Evolutionary conservation across 2,797 vertebrate genomes (phyloP).

Genomic region (Hydrolagus colliei): DNA sequence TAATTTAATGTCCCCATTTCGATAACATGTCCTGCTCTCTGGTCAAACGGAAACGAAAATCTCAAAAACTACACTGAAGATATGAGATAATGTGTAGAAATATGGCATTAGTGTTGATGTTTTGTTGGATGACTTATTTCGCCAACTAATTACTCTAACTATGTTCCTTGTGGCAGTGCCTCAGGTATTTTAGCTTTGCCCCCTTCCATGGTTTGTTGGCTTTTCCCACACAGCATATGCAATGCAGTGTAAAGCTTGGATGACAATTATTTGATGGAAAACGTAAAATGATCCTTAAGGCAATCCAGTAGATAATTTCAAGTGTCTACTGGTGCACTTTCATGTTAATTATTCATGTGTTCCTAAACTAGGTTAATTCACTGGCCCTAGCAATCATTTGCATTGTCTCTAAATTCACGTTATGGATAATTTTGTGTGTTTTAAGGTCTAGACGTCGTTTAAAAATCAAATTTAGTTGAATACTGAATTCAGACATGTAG

Average conservation of each 20-base stretch:
- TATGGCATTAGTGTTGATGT: background rate
- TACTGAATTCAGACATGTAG: conserved; percentile 7
- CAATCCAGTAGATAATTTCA: no score
- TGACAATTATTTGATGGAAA: conserved; percentile 15
- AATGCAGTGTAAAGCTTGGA: background rate
- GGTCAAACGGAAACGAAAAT: no score
- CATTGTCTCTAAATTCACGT: conserved; percentile 15
- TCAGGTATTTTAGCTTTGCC: background rate
- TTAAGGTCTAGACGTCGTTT: conserved; percentile 13
- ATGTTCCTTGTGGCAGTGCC: no score
- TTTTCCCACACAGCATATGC: background rate
- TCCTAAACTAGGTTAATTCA: background rate
- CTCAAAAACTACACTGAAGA: no score
- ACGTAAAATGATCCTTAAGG: conserved; percentile 18
- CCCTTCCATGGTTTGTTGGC: background rate
- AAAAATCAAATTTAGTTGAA: background rate
- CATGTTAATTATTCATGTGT: conserved; percentile 24
- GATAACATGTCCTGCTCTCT: no score
- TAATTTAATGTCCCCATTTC: no score
- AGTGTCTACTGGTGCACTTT: background rate
- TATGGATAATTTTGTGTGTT: background rate
- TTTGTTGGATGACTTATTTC: conserved; percentile 1
- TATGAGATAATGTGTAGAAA: no score
- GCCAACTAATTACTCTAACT: background rate
- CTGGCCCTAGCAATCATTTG: conserved; percentile 10